These are phyloP conservation scores for Polymixis flavicincta DNA, from an alignment of 2,888 invertebrate genomes.

Conservation along the genomic window DNA sequence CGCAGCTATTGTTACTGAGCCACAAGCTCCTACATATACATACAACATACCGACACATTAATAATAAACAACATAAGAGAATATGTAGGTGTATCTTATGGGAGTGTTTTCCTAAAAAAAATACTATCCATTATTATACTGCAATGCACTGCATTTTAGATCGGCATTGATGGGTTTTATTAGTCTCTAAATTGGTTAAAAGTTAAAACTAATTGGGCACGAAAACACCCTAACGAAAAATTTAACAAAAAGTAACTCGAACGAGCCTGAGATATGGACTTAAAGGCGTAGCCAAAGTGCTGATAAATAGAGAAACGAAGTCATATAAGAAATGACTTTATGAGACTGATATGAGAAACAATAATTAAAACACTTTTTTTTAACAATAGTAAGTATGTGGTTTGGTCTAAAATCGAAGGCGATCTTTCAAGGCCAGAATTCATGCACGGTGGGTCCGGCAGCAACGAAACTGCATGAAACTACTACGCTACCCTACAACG, in stretches of 20 bases:
- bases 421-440: neutral
- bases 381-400: neutral
- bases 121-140: too few relatives aligned
- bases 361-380: too few relatives aligned
- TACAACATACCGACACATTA: too few relatives aligned
- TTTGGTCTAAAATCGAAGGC: neutral
- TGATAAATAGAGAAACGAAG: neutral
- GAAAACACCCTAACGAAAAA: neutral
- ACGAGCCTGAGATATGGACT: too few relatives aligned
- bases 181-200: neutral
- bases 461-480: too few relatives aligned
- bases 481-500: too few relatives aligned
- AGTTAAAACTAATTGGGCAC: neutral
- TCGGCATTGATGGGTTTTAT: neutral
- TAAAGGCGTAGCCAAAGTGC: neutral
- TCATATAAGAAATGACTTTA: neutral
- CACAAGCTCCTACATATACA: too few relatives aligned
- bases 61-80: neutral
- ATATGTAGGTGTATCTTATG: too few relatives aligned
- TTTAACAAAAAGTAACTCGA: neutral
- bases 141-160: too few relatives aligned
- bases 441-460: too few relatives aligned
- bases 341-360: neutral
- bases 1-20: too few relatives aligned
- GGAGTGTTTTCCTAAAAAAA: too few relatives aligned